These are phyloP conservation scores for Drosophila subobscura DNA, from an alignment of 1,140 invertebrate genomes.

Conservation along the genomic window DNA sequence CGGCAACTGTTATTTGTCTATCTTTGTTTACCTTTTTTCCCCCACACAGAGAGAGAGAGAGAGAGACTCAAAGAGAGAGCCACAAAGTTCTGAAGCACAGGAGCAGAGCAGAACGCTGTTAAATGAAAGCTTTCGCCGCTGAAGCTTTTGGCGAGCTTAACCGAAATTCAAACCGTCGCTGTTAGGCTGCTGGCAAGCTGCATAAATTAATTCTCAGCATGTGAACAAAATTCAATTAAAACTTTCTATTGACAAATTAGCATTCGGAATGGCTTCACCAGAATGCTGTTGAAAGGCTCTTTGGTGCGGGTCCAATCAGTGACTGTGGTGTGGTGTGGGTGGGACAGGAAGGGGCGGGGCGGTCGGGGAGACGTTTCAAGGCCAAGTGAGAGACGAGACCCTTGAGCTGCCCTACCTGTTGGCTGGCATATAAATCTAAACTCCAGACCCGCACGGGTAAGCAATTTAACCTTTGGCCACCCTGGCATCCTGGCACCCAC, in stretches of 20 bases:
- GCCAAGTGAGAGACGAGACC: slow-evolving; percentile 10
- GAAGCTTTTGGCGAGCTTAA: slow-evolving; percentile 3
- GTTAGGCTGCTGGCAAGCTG: slow-evolving; percentile 23
- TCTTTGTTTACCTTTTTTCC: slow-evolving; percentile 60
- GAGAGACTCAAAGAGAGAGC: background rate
- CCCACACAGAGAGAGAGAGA: background rate
- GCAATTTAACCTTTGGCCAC: slow-evolving; percentile 64
- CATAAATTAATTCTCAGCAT: slow-evolving; percentile 44
- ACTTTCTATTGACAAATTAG: slow-evolving; percentile 60
- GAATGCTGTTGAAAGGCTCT: background rate
- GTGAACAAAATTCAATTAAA: slow-evolving; percentile 55
- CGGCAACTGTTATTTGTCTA: slow-evolving; percentile 3
- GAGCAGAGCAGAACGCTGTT: slow-evolving; percentile 11
- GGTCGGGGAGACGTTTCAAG: background rate
- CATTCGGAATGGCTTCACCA: slow-evolving; percentile 22
- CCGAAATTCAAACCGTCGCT: slow-evolving; percentile 29
- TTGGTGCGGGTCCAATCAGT: slow-evolving; percentile 20
- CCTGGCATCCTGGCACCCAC: slow-evolving; percentile 9
- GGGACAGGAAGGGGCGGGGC: background rate
- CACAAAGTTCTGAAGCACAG: slow-evolving; percentile 8
- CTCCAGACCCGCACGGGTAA: slow-evolving; percentile 34
- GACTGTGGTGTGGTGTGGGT: background rate
- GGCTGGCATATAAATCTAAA: slow-evolving; percentile 54
- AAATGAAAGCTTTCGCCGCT: slow-evolving; percentile 28
- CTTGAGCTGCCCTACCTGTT: slow-evolving; percentile 21